Conservation (phyloP, 2,797 vertebrate genomes). For the Phrynocephalus forsythii region DNA sequence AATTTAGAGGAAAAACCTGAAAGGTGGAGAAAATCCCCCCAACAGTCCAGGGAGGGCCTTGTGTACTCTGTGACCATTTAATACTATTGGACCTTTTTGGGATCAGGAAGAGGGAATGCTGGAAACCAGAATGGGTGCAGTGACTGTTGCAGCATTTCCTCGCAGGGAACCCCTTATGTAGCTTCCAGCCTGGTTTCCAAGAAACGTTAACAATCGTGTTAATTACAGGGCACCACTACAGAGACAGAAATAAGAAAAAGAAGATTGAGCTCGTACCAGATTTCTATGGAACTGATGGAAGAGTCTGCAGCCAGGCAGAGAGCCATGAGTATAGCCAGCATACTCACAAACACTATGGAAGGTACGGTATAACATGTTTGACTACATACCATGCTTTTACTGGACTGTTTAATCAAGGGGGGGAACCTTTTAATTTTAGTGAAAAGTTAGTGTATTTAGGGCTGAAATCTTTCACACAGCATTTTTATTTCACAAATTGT, state of each 20-base stretch:
- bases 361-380: constrained; percentile 29
- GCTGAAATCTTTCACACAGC: constrained; percentile 8
- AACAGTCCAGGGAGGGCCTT: not conserved
- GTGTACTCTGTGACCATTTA: not conserved
- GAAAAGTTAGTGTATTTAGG: not conserved
- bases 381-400: constrained; percentile 26
- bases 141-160: not conserved
- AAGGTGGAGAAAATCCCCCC: not conserved
- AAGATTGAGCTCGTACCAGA: constrained; percentile 84
- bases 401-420: constrained; percentile 21
- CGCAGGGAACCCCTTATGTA: constrained; percentile 3
- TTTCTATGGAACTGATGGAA: constrained; percentile 88
- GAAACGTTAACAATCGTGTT: constrained; percentile 47
- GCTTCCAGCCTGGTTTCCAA: constrained; percentile 17
- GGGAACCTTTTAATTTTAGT: not conserved
- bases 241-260: constrained; percentile 90
- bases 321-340: constrained; percentile 90
- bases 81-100: not conserved
- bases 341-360: constrained; percentile 95
- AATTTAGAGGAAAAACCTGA: too few relatives aligned
- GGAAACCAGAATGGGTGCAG: not conserved
- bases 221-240: constrained; percentile 89
- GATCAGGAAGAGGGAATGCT: not conserved
- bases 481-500: constrained; percentile 4
- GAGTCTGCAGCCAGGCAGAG: constrained; percentile 87